phyloP scores from a whole-genome alignment of 2,113 vertebrate genomes.

The Sylvilagus bachmani region DNA sequence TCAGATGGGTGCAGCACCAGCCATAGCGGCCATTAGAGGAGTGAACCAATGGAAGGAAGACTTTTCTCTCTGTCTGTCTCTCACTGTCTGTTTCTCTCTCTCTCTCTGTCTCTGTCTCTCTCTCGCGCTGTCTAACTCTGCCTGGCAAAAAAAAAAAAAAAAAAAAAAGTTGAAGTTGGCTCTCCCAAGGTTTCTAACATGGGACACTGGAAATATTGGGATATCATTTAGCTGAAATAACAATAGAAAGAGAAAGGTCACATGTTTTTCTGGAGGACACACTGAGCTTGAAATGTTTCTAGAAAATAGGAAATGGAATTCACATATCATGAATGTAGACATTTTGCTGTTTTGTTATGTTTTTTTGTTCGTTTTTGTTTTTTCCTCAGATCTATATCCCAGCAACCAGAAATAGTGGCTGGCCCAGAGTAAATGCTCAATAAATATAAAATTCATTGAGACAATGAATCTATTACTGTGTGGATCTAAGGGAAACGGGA shows the following conservation, averaged over 20 bases:
- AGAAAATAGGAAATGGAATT: conserved; percentile 29
- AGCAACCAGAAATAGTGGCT: not conserved
- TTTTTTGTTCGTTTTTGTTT: not conserved
- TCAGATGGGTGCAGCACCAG: no score
- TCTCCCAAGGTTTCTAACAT: not conserved
- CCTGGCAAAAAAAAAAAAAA: no score
- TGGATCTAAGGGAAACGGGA: not conserved
- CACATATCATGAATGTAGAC: not conserved
- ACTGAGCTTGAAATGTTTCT: not conserved
- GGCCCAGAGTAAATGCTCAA: not conserved
- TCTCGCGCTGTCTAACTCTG: no score
- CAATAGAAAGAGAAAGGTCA: not conserved
- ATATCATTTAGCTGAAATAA: not conserved
- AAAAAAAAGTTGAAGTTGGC: not conserved
- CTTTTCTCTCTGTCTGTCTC: no score
- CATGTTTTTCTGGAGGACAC: not conserved
- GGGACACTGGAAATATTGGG: not conserved
- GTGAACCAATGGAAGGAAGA: no score
- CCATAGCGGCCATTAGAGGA: no score
- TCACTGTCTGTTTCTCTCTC: no score
- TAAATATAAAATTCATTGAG: not conserved
- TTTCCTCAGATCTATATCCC: not conserved
- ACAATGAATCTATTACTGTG: not conserved
- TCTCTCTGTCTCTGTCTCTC: no score
- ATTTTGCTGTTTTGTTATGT: not conserved